Evolutionary conservation across 30 jellyfish, hydroid and myxozoan genomes (phyloP), one percentile per base, ranked within the genome.

Genomic region (Pseudorhiza aurosa): DNA sequence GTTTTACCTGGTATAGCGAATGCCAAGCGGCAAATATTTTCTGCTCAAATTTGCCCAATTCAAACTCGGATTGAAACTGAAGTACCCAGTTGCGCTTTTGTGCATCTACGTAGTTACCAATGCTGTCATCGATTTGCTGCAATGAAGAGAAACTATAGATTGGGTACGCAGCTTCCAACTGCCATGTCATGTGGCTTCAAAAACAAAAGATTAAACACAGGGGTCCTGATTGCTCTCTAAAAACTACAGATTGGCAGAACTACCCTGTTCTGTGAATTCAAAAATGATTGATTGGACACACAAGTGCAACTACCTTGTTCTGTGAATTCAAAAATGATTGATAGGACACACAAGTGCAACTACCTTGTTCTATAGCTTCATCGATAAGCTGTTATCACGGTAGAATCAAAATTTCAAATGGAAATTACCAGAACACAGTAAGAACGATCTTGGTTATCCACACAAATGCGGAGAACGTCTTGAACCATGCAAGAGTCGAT

Each of bases 11-110:
- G 44, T 86, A 93, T 11, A 93, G 77, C 1, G 81, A 29, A 55
- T 93, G 96, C 99, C 99, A 93, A n/a, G 82, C 72, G 2, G 95
- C 94, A 40, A 65, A 87, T 4, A 93, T 40, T 27, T 82, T 82
- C 58, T 93, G 93, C 25, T 93, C 99, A 64, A 93, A 93, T 64
- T 93, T 93, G 65, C 99, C 99, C 17, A 93, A 80, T 80, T 93
- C 99, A 33, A 10, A 93, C 58, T 93, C 99, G 0, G 97, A 86
- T 2, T 78, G 84, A 65, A 93, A 93, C 62, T 71, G 57, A 49
- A 86, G 39, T 25, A 93, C 43, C 92, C 89, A 82, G n/a, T 79
- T 81, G 40, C 95, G 76, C 59, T 93, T 93, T 35, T 53, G 78
- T 21, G 83, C 56, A 14, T 76, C 65, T 17, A 37, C 27, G 36